A percentile compares a stretch with the other conserved stretches of the same genome.
Evolutionary conservation across 2,888 invertebrate genomes (phyloP).

Genomic region (Podotricha telesiphe): DNA sequence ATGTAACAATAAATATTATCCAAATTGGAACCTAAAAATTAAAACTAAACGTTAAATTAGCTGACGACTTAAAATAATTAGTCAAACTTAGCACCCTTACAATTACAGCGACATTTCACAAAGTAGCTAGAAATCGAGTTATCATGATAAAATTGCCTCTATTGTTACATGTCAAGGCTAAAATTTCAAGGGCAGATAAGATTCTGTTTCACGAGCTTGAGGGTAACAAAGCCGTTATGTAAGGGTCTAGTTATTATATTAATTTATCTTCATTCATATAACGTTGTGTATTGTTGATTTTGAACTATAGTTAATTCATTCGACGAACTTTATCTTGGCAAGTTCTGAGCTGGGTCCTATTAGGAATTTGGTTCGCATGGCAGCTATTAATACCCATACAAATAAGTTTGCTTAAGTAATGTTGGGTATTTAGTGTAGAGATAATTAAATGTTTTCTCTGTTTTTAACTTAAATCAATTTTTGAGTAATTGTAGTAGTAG

Average conservation of each 20-base stretch:
- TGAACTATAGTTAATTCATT: conserved; percentile 42
- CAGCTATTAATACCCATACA: conserved; percentile 8
- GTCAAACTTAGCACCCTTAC: conserved; percentile 8
- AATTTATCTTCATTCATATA: conserved; percentile 45
- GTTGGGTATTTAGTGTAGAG: not conserved
- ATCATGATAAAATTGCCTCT: conserved; percentile 35
- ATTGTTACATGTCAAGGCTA: conserved; percentile 37
- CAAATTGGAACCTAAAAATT: not conserved
- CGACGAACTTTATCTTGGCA: conserved; percentile 32
- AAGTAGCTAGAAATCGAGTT: conserved; percentile 13
- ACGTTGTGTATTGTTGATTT: conserved; percentile 43
- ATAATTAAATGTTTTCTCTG: not conserved
- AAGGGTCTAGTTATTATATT: conserved; percentile 43
- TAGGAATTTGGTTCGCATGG: conserved; percentile 21
- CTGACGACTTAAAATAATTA: conserved; percentile 10
- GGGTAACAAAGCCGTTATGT: conserved; percentile 32
- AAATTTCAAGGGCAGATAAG: conserved; percentile 38
- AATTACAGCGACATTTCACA: conserved; percentile 2
- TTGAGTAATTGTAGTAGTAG: too few relatives aligned
- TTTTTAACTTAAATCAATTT: too few relatives aligned
- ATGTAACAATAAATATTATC: too few relatives aligned
- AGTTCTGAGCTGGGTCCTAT: conserved; percentile 28
- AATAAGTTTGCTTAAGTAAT: conserved; percentile 8
- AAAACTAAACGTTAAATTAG: not conserved
- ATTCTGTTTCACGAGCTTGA: conserved; percentile 31